Evolutionary conservation across 2,113 vertebrate species (phyloP), one percentile per base, ranked within the genome.

Genomic region (Bubo bubo): DNA sequence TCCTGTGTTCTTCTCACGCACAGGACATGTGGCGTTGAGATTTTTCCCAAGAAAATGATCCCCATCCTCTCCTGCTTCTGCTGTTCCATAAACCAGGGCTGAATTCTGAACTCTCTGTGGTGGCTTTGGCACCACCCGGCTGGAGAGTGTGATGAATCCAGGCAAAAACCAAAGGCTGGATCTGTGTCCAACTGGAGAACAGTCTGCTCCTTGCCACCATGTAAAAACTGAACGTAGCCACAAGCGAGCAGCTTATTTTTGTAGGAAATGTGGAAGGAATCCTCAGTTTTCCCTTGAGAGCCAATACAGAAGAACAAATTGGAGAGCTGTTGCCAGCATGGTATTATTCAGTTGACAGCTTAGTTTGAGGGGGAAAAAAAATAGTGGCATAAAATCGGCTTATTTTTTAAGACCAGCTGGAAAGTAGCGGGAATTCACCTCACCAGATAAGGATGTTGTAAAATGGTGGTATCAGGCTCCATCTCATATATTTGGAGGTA

Each of bases 311-410:
- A 82, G 56, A 47, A 60, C 49, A 49, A 77, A 64, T 60, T 13
- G 2, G 14, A 50, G 70, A 30, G 68, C 89, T 89, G 55, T 47
- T 67, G 37, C 58, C 70, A 74, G 75, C 32, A 2, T 84, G 76
- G 50, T 30, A 34, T 82, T 89, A 91, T 75, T 86, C 94, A 24
- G 41, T 21, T 84, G 81, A 73, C 88, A 84, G 91, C 93, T 95
- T 91, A 82, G 66, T 72, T 63, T 70, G 56, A 63, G 52, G 34
- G 20, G 22, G 21, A 23, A 16, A 45, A 79, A 73, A 50, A 63
- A 87, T 23, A 94, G 89, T 24, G 77, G 37, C 74, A 47, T 63
- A 63, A 95, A 95, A 94, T 96, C 79, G 6, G 77, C 93, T 97
- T 95, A 93, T 73, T 93, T 81, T 88, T 85, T 89, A 91, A 89